Percentiles rank a stretch among this genome's conserved stretches.
Conservation (phyloP, 2,797 vertebrate species). For the Calcarius lapponicus region DNA sequence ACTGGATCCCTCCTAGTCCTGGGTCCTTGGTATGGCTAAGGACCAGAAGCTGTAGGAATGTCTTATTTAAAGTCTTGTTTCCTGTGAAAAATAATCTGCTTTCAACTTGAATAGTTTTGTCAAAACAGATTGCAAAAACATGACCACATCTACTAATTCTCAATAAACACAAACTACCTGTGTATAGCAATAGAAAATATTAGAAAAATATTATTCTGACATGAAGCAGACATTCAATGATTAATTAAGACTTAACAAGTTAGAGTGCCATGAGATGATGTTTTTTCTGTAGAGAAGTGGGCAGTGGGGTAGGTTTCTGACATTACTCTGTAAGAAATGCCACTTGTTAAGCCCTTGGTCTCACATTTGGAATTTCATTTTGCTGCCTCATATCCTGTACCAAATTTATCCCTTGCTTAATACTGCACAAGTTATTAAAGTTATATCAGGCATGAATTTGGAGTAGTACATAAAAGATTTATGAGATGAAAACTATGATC, state of each 20-base stretch:
- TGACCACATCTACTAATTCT: neutral
- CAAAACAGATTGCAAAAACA: neutral
- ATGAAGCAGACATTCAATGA: neutral
- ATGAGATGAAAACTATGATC: conserved; percentile 54
- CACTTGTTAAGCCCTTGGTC: neutral
- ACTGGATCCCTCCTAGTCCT: neutral
- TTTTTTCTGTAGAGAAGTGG: neutral
- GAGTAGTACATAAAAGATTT: conserved; percentile 42
- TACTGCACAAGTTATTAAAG: conserved; percentile 31
- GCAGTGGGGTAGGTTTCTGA: neutral
- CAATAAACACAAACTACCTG: neutral
- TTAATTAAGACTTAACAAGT: neutral
- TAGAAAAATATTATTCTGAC: neutral
- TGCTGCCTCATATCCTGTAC: neutral
- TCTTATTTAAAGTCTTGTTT: neutral
- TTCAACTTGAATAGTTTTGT: neutral
- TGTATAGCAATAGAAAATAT: neutral
- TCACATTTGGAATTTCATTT: neutral
- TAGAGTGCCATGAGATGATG: neutral
- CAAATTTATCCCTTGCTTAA: conserved; percentile 24
- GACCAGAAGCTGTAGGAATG: neutral
- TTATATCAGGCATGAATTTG: conserved; percentile 41
- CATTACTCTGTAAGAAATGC: too few relatives aligned
- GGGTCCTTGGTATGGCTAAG: neutral
- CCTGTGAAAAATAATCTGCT: neutral